Conservation (phyloP, 1,140 invertebrate genomes). For the Pteromalus puparum region DNA sequence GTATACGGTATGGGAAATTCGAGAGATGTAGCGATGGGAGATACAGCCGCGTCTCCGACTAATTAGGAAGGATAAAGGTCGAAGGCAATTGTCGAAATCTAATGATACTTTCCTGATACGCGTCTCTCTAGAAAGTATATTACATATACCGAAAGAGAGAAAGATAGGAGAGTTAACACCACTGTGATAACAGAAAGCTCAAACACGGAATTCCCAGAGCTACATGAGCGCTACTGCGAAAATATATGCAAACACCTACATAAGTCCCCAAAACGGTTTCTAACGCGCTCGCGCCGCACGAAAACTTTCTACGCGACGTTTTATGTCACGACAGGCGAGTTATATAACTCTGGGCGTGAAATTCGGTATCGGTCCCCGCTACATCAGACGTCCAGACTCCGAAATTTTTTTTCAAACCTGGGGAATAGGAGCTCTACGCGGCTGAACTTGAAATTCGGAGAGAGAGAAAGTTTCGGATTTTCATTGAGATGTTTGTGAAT, state of each 20-base stretch:
- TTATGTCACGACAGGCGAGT: not conserved
- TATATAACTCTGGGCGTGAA: constrained; percentile 16
- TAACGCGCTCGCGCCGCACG: not conserved
- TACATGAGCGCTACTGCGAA: not conserved
- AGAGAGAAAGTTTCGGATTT: constrained; percentile 32
- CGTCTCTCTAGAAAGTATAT: too few relatives aligned
- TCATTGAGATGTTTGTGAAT: constrained; percentile 31
- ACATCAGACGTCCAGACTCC: not conserved
- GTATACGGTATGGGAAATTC: too few relatives aligned
- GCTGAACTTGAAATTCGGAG: constrained; percentile 29
- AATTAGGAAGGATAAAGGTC: too few relatives aligned
- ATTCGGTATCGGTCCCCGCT: constrained; percentile 18
- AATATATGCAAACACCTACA: not conserved
- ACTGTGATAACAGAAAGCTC: not conserved
- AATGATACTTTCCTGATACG: too few relatives aligned
- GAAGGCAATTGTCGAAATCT: too few relatives aligned
- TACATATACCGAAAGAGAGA: too few relatives aligned
- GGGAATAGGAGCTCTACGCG: not conserved
- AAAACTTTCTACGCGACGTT: constrained; percentile 23
- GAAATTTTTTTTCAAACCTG: not conserved
- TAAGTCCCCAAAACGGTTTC: not conserved
- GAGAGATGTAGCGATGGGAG: too few relatives aligned
- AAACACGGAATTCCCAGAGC: not conserved
- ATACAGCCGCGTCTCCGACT: too few relatives aligned
- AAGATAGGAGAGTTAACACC: not conserved